phyloP scores from a whole-genome alignment of 2,113 vertebrate species.

The Calyptommatus sinebrachiatus region DNA sequence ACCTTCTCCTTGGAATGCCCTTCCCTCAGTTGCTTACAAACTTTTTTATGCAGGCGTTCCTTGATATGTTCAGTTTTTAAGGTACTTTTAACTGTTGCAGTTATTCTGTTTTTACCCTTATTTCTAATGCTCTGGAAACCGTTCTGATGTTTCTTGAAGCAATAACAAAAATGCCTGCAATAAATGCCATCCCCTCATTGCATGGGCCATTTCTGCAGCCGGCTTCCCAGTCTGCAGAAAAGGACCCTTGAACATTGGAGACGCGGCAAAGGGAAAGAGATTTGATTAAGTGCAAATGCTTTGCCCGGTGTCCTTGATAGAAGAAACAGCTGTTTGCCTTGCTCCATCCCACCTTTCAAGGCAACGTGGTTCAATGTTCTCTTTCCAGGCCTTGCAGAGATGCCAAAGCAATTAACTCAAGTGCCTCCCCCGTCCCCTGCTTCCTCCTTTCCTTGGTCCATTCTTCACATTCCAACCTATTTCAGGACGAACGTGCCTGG shows the following conservation, averaged over 20 bases:
- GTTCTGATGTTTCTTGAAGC: too few relatives aligned
- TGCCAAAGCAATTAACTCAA: fast-evolving
- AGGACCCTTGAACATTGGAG: not conserved
- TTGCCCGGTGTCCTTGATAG: slow-evolving; percentile 4
- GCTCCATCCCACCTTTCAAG: fast-evolving
- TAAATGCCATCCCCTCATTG: not conserved
- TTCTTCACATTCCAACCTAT: not conserved
- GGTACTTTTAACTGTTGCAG: too few relatives aligned
- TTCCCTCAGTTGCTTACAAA: too few relatives aligned
- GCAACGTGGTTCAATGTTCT: not conserved
- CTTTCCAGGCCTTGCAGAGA: not conserved
- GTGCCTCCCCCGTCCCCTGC: not conserved
- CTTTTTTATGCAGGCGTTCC: too few relatives aligned
- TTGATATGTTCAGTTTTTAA: too few relatives aligned
- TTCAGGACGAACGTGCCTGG: not conserved
- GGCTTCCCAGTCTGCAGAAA: slow-evolving; percentile 25
- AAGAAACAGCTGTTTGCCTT: not conserved
- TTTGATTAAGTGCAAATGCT: not conserved
- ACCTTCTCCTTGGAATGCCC: too few relatives aligned
- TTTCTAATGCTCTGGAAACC: too few relatives aligned
- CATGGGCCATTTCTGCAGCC: fast-evolving
- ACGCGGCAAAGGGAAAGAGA: not conserved
- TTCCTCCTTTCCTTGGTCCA: not conserved
- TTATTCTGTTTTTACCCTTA: too few relatives aligned
- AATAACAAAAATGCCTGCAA: too few relatives aligned